Base-by-base conservation (phyloP, 2,888 invertebrate species). In the Octodonta nipae region DNA sequence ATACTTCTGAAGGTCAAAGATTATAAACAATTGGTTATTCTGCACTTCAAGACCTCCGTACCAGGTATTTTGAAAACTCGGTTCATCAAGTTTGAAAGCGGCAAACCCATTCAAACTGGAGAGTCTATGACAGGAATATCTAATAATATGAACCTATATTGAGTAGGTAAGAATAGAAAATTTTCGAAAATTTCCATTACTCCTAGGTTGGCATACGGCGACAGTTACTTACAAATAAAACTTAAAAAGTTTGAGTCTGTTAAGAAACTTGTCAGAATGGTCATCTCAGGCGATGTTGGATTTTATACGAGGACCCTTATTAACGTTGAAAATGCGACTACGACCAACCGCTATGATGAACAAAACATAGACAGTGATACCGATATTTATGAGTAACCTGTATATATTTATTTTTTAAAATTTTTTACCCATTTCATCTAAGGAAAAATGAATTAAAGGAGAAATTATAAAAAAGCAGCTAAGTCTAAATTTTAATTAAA, bases 221-320 rank as follows among this genome's bases (percentile, higher is more conserved):
- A 35, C 12, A 32, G 13, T 5, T 35, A 31, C 30, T 17, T 35
- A 15, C 10, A 26, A 35, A 32, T 35, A 35, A 35, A 32, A 32
- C n/a, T 10, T 22, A 26, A 26, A 15, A 35, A 35, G n/a, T n/a
- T n/a, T n/a, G n/a, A n/a, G n/a, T n/a, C n/a, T n/a, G n/a, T n/a
- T n/a, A n/a, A n/a, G n/a, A 32, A 35, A 26, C 27, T 35, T 26
- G 7, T 35, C 2, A 35, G 13, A 15, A 5, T 35, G 7, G 35
- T 35, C 15, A 35, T 15, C n/a, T 35, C 32, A 2, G 26, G 32
- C 16, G 32, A 35, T 32, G 32, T 32, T 30, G 32, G 32, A 32
- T 35, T 35, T 15, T 35, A 32, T 22, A 35, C 7, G 12, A 35
- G 35, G 15, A 35, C 35, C 13, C 31, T 35, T 27, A 12, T 24